Conservation (phyloP, 2,113 vertebrate genomes). For the Anoura caudifer region DNA sequence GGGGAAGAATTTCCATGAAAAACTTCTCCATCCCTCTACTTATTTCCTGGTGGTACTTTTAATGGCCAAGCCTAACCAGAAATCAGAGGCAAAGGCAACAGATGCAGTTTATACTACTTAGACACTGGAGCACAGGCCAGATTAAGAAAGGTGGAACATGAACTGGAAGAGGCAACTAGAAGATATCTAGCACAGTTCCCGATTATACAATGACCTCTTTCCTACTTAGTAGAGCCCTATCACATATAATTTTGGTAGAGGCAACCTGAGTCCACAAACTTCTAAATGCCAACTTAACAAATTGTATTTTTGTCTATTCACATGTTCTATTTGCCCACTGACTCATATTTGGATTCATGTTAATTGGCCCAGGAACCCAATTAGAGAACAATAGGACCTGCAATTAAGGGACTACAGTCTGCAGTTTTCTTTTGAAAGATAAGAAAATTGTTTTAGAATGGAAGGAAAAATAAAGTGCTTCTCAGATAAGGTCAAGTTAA, state of each 20-base stretch:
- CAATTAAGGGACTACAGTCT: background rate
- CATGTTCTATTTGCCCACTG: background rate
- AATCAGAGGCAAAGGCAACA: background rate
- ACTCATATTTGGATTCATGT: background rate
- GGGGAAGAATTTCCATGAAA: background rate
- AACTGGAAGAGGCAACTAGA: background rate
- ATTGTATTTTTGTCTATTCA: background rate
- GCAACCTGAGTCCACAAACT: background rate
- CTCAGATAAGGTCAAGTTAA: no score
- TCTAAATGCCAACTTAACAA: background rate
- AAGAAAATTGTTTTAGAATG: background rate
- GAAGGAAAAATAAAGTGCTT: no score
- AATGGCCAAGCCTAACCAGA: background rate
- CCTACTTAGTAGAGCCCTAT: background rate
- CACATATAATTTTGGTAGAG: background rate
- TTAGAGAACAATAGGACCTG: background rate
- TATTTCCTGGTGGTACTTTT: background rate
- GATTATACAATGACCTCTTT: background rate
- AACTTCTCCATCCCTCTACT: background rate
- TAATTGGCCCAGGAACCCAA: background rate
- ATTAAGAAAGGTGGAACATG: background rate
- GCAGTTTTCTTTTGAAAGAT: background rate
- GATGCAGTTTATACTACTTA: background rate
- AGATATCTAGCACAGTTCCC: background rate
- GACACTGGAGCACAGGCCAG: background rate